Percentiles rank a stretch among this genome's conserved stretches.
phyloP scores from a whole-genome alignment of 2,797 vertebrate species.

The Sparus aurata region DNA sequence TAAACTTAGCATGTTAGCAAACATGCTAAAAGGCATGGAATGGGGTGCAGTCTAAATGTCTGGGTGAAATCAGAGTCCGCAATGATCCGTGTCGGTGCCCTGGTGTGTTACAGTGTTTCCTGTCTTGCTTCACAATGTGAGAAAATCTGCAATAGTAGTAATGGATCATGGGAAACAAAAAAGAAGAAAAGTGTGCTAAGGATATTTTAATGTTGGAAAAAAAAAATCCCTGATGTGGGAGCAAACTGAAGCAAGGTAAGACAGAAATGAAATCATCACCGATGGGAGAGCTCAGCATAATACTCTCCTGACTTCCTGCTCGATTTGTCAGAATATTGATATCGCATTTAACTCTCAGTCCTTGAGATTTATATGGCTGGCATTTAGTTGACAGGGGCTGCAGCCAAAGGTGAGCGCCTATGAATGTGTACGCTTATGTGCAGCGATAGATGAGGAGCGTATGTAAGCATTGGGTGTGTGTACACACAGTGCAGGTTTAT shows the following conservation, averaged over 20 bases:
- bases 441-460: slow-evolving; percentile 7
- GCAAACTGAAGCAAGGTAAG: slow-evolving; percentile 43
- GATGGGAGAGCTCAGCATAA: slow-evolving; percentile 58
- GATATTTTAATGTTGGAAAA: neutral
- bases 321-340: slow-evolving; percentile 77
- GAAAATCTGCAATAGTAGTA: slow-evolving; percentile 10
- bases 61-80: neutral
- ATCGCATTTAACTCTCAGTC: slow-evolving; percentile 69
- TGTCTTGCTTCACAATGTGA: neutral
- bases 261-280: slow-evolving; percentile 60
- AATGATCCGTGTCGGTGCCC: neutral
- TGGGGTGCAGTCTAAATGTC: neutral
- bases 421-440: neutral
- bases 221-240: slow-evolving; percentile 22
- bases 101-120: neutral
- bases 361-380: slow-evolving; percentile 75
- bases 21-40: no score
- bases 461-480: slow-evolving; percentile 1
- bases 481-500: neutral
- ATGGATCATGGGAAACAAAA: no score
- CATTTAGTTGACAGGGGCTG: slow-evolving; percentile 68
- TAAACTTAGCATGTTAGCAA: no score
- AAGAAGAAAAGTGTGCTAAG: no score
- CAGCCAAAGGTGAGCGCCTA: slow-evolving; percentile 56
- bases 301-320: slow-evolving; percentile 70